Base-by-base conservation (phyloP, 2,113 vertebrate genomes). In the Tamias sibiricus region DNA sequence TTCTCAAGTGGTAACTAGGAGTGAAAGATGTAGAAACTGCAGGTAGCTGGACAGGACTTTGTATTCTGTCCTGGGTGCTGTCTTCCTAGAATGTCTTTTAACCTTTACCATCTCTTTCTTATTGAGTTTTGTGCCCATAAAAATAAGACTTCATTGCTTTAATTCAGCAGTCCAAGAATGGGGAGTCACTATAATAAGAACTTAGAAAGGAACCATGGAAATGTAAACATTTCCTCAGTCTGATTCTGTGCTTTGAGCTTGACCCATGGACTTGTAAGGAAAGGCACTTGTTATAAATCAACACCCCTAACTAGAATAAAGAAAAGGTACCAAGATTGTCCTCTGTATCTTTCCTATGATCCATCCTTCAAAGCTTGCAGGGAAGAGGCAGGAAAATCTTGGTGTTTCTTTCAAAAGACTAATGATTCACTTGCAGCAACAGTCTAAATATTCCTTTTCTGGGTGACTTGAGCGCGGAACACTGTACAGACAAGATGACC, bases 1-100 rank as follows among this genome's bases (percentile, higher is more conserved):
- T 17, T 89, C 75, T 94, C 94, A 81, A 87, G 76, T 40, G 66
- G 20, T 87, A 89, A 66, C 40, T 86, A 80, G 71, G 88, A 68
- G 24, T 87, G 89, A 71, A 90, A 80, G 47, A 37, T 1, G 28
- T 2, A 28, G 80, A 85, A 81, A 40, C 52, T 47, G 2, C 72
- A 7, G 54, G 47, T 37, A 84, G 2, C 52, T 1, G 54, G 82
- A 54, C 24, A 47, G 76, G 52, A 32, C 82, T 86, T 87, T 54
- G 90, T n/a, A n/a, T 44, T 91, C 54, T 93, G 5, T 42, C 81
- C 57, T 24, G 49, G 52, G 24, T 69, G 35, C 20, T 47, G 30
- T 75, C 80, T 37, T 62, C 28, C 54, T 11, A 35, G 12, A 49
- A 32, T 64, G 62, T 64, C 62, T 68, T 74, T 66, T 95, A 87